These are phyloP conservation scores for Carterocephalus palaemon DNA, from an alignment of 2,888 invertebrate genomes.

Conservation along the genomic window DNA sequence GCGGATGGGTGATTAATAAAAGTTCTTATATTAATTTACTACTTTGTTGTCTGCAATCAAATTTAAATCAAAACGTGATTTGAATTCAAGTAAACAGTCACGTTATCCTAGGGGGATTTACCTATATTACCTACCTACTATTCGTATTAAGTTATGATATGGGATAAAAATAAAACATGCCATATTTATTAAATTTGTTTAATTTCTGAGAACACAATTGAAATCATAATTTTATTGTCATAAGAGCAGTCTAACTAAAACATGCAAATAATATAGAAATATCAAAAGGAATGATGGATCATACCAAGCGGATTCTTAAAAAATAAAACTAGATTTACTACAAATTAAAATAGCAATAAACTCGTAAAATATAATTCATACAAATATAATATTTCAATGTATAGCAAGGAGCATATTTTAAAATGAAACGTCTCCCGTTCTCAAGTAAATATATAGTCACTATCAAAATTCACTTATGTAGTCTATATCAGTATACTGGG, in stretches of 20 bases:
- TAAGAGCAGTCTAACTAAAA: slow-evolving; percentile 49
- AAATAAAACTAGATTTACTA: slow-evolving; percentile 20
- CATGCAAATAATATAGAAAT: slow-evolving; percentile 28
- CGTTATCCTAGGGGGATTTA: too few species aligned
- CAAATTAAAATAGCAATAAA: slow-evolving; percentile 10
- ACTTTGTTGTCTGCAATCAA: too few species aligned
- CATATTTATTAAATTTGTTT: slow-evolving; percentile 45
- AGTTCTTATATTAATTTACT: too few species aligned
- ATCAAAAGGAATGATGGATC: slow-evolving; percentile 30
- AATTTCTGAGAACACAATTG: slow-evolving; percentile 47
- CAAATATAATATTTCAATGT: slow-evolving; percentile 9
- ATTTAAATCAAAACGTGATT: too few species aligned
- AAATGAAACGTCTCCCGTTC: too few species aligned
- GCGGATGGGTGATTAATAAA: too few species aligned
- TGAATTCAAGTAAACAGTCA: too few species aligned
- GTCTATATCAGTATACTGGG: slow-evolving; percentile 35
- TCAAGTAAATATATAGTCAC: slow-evolving; percentile 13
- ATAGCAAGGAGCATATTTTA: slow-evolving; percentile 2
- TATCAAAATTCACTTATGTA: slow-evolving; percentile 17
- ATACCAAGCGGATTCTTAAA: slow-evolving; percentile 18
- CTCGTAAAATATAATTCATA: slow-evolving; percentile 13
- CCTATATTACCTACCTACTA: too few species aligned
- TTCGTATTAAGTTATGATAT: too few species aligned
- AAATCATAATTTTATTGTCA: slow-evolving; percentile 44
- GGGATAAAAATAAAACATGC: slow-evolving; percentile 27